Conservation (phyloP, 2,888 invertebrate genomes). For the Drosophila barbarae region DNA sequence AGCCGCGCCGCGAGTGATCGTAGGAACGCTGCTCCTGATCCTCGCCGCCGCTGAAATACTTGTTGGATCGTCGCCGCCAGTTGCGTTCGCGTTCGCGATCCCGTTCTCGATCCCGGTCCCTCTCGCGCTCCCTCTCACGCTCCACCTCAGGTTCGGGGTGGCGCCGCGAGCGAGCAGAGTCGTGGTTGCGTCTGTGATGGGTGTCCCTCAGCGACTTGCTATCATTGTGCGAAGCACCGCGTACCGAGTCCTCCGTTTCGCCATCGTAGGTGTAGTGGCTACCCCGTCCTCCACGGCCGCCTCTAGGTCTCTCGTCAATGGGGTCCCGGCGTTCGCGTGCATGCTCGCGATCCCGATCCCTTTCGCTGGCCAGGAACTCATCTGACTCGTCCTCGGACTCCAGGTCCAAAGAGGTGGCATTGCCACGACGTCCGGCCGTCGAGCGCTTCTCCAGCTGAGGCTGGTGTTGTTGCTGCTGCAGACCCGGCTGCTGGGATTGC, state of each 20-base stretch:
- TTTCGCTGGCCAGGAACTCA: constrained; percentile 61
- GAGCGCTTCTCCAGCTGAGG: constrained; percentile 32
- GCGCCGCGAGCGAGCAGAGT: constrained; percentile 34
- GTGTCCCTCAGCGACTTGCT: constrained; percentile 47
- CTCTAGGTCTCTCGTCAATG: constrained; percentile 35
- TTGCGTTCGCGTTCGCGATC: constrained; percentile 41
- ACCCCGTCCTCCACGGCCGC: constrained; percentile 59
- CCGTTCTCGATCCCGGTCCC: constrained; percentile 34
- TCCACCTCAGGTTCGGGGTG: constrained; percentile 42
- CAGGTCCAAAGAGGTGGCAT: constrained; percentile 49
- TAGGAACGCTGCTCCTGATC: constrained; percentile 47
- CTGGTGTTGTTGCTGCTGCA: constrained; percentile 51
- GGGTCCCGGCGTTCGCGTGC: constrained; percentile 75
- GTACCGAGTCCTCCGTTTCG: constrained; percentile 83
- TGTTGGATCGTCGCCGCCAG: constrained; percentile 25
- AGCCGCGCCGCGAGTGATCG: constrained; percentile 53
- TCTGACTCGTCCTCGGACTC: constrained; percentile 77
- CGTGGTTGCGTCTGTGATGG: constrained; percentile 48
- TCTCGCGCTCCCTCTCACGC: constrained; percentile 38
- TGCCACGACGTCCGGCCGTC: constrained; percentile 10
- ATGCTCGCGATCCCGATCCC: constrained; percentile 80
- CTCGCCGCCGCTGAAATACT: constrained; percentile 39
- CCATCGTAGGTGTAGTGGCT: constrained; percentile 83
- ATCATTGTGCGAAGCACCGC: constrained; percentile 56
- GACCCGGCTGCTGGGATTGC: constrained; percentile 23